A percentile compares a stretch with the other conserved stretches of the same genome.
Conservation (phyloP, 2,888 invertebrate species). For the Torymus aiolomorphi region DNA sequence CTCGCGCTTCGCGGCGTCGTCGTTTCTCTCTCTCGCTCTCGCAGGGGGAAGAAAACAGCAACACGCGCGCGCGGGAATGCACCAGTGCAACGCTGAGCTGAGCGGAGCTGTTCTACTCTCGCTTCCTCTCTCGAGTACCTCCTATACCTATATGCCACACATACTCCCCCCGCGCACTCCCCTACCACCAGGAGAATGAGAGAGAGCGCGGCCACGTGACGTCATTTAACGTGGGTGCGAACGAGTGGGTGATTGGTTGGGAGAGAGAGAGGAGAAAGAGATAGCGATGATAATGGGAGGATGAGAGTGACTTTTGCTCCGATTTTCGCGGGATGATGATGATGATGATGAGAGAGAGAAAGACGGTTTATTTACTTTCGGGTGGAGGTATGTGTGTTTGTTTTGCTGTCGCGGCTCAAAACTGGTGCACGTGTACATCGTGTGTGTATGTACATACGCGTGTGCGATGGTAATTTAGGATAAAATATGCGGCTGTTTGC, state of each 20-base stretch:
- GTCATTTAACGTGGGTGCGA: constrained; percentile 33
- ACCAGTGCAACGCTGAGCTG: background rate
- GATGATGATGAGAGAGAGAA: background rate
- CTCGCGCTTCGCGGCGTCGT: too few relatives aligned
- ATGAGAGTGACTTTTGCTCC: background rate
- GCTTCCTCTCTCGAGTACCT: background rate
- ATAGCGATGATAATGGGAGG: background rate
- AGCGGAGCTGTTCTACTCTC: background rate
- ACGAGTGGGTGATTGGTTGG: background rate
- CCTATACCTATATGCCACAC: background rate
- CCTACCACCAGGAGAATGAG: too few relatives aligned
- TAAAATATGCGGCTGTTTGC: too few relatives aligned
- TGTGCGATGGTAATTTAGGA: too few relatives aligned
- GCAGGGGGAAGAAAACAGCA: constrained; percentile 17
- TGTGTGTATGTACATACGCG: too few relatives aligned
- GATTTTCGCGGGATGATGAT: background rate
- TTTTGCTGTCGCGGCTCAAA: too few relatives aligned
- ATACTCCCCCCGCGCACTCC: too few relatives aligned
- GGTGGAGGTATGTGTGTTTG: too few relatives aligned
- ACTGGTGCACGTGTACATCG: too few relatives aligned
- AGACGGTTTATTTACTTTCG: constrained; percentile 4
- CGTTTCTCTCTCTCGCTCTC: too few relatives aligned
- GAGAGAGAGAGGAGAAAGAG: too few relatives aligned
- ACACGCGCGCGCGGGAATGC: constrained; percentile 26
- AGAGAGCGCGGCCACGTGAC: constrained; percentile 14